Evolutionary conservation across 2,888 invertebrate species (phyloP).

Genomic region (Plagodis dolabraria): DNA sequence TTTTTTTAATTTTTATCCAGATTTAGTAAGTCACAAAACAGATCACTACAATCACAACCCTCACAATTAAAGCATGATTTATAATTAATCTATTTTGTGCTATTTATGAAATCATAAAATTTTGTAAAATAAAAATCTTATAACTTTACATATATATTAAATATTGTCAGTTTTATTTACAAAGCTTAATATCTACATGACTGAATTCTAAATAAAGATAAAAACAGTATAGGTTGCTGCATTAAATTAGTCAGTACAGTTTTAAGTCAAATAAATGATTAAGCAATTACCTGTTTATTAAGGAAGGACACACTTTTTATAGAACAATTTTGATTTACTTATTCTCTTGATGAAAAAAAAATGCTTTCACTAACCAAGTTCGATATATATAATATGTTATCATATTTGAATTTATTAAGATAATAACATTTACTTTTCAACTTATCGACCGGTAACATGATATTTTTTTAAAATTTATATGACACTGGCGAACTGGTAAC

Average conservation of each 20-base stretch:
- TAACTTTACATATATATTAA: constrained; percentile 21
- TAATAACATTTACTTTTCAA: too few relatives aligned
- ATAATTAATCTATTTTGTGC: constrained; percentile 60
- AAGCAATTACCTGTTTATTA: too few relatives aligned
- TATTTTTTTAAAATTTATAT: constrained; percentile 10
- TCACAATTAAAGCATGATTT: constrained; percentile 59
- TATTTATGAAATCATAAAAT: constrained; percentile 29
- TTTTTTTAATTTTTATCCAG: too few relatives aligned
- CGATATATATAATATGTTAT: constrained; percentile 1
- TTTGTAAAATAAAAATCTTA: constrained; percentile 9
- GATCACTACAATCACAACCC: constrained; percentile 69
- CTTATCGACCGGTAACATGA: not conserved
- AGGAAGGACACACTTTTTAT: too few relatives aligned
- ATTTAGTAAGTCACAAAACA: constrained; percentile 43
- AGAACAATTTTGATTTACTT: not conserved
- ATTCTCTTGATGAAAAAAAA: not conserved
- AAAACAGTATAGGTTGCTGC: too few relatives aligned
- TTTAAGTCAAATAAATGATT: constrained; percentile 17
- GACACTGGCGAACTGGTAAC: constrained; percentile 31
- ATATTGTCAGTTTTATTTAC: constrained; percentile 39
- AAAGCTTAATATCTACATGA: constrained; percentile 21
- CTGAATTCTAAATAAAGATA: constrained; percentile 6
- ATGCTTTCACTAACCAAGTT: constrained; percentile 5
- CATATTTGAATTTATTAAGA: too few relatives aligned
- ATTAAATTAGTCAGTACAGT: constrained; percentile 19